A percentile compares a stretch with the other conserved stretches of the same genome.
These are phyloP conservation scores for Drosophila antonietae DNA, from an alignment of 2,888 invertebrate species.

Conservation along the genomic window DNA sequence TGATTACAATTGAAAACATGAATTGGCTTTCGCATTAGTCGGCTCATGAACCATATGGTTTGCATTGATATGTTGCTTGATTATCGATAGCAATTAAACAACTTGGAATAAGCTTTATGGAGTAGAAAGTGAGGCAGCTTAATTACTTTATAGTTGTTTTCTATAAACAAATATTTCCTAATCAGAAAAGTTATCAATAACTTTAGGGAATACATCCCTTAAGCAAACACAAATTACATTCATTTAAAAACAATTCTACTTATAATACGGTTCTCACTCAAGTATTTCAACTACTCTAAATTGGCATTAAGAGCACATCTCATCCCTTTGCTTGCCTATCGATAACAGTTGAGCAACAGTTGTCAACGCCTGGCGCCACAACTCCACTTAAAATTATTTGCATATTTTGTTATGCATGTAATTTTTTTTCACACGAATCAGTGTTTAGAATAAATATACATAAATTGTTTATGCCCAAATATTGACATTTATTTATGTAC, in stretches of 20 bases:
- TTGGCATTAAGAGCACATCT: not conserved
- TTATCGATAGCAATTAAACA: not conserved
- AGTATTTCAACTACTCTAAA: not conserved
- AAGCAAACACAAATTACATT: not conserved
- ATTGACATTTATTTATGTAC: slow-evolving; percentile 10
- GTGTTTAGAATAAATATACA: slow-evolving; percentile 12
- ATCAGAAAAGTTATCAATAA: not conserved
- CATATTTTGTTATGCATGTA: slow-evolving; percentile 6
- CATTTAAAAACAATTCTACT: not conserved
- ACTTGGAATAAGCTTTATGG: too few relatives aligned
- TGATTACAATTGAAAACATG: not conserved
- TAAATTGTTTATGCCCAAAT: slow-evolving; percentile 13
- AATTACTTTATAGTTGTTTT: too few relatives aligned
- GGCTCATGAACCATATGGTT: not conserved
- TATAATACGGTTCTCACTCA: not conserved
- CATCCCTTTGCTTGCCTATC: not conserved
- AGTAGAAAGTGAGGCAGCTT: too few relatives aligned
- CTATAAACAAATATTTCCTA: too few relatives aligned
- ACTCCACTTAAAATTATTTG: slow-evolving; percentile 4
- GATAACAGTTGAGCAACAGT: slow-evolving; percentile 18
- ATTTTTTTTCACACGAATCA: slow-evolving; percentile 10
- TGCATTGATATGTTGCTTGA: not conserved
- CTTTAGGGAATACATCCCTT: not conserved
- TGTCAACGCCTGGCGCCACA: not conserved
- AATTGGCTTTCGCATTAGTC: not conserved